Percentiles rank a stretch among this genome's conserved stretches.
These are phyloP conservation scores for Martes martes DNA, from an alignment of 2,113 vertebrate genomes.

Conservation along the genomic window DNA sequence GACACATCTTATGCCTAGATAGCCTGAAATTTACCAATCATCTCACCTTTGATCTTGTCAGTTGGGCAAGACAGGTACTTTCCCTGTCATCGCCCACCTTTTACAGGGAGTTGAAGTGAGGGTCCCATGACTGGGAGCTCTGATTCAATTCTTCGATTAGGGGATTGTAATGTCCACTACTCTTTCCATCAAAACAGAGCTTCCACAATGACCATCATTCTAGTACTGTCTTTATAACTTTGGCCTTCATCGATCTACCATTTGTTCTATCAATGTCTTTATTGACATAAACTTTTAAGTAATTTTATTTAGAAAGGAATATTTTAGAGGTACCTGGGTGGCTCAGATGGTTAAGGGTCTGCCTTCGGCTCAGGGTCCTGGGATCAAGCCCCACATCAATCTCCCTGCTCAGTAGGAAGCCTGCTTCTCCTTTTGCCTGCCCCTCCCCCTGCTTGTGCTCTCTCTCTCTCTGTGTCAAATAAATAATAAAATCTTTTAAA, in stretches of 20 bases:
- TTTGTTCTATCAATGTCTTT: neutral
- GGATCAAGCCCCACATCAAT: neutral
- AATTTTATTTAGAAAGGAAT: conserved; percentile 6
- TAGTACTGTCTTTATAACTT: neutral
- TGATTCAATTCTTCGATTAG: neutral
- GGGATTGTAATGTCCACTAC: neutral
- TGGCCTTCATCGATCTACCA: neutral
- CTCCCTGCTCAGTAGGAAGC: neutral
- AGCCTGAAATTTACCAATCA: neutral
- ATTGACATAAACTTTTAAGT: conserved; percentile 13
- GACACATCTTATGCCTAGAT: neutral
- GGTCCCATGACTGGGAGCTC: neutral
- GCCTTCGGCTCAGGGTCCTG: neutral
- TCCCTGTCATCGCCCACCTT: neutral
- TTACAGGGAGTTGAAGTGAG: neutral
- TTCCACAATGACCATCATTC: neutral
- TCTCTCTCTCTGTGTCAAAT: neutral
- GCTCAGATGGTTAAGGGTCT: neutral
- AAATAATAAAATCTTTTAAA: neutral
- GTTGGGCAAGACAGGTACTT: neutral
- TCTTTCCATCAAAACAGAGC: neutral
- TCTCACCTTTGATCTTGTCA: neutral
- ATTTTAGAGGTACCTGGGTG: neutral
- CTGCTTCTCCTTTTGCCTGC: neutral
- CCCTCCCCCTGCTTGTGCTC: neutral